Evolutionary conservation across 2,797 vertebrate species (phyloP), one percentile per base, ranked within the genome.

Genomic region (Parauchenoglanis punctatus): DNA sequence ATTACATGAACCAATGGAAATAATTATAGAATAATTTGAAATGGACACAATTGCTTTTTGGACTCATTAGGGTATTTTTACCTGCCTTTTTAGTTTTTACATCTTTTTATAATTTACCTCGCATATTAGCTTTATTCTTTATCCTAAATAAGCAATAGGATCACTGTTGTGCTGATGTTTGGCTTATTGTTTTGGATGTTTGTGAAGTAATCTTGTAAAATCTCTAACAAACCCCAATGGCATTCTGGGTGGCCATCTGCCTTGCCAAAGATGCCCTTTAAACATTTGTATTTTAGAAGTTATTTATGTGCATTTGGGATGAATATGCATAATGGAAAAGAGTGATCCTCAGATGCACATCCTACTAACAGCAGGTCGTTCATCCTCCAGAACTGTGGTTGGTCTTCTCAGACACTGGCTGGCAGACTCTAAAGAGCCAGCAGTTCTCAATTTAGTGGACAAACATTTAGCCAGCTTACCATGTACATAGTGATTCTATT

Each of bases 281-380:
- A 52, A 63, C 95, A 93, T 96, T 95, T 95, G 93, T 93, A 95
- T 93, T 92, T 87, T 59, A 85, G 92, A 91, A 91, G 94, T 93
- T 95, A 95, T 95, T 96, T 95, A 93, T 96, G 95, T 95, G 93
- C 91, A 90, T 93, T 95, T 89, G 88, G 92, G 91, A 94, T 93
- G 93, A 95, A 95, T 95, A 95, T 93, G 94, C 93, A 93, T 88
- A 90, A 91, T 94, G 93, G 94, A 95, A 95, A 81, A 95, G 88
- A 89, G 91, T 88, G 90, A 94, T 95, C 93, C 92, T 92, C 90
- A 92, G 91, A 81, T 89, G 92, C 90, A 92, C 88, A 84, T 93
- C 92, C 91, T 92, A 87, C 72, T 94, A 89, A 95, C 94, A 95
- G 94, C 93, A 88, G 91, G 91, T 93, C 84, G 92, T 95, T 96